A percentile compares a stretch with the other conserved stretches of the same genome.
phyloP scores from a whole-genome alignment of 1,140 invertebrate genomes.

The Ericerus pela region DNA sequence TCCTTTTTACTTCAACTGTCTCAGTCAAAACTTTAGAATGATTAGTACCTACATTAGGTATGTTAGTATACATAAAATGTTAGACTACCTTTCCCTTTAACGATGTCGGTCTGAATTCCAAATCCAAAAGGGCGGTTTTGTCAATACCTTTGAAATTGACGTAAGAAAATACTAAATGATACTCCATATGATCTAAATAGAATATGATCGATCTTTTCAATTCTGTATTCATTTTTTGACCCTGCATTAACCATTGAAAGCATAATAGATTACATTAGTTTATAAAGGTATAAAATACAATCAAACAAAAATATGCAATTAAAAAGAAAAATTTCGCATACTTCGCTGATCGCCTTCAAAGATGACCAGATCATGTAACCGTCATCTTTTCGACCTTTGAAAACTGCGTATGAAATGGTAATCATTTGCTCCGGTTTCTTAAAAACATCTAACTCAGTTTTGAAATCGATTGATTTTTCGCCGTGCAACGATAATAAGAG shows the following conservation, averaged over 20 bases:
- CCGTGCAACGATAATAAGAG: background rate
- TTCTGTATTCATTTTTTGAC: background rate
- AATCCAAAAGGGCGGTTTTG: background rate
- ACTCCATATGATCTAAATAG: background rate
- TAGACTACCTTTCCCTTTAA: no score
- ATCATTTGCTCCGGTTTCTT: background rate
- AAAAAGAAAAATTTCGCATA: background rate
- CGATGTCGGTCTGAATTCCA: background rate
- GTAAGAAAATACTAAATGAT: background rate
- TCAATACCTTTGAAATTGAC: background rate
- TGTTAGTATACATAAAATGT: no score
- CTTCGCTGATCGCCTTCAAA: background rate
- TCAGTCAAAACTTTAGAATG: no score
- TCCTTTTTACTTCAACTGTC: no score
- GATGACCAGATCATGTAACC: background rate
- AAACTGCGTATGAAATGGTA: background rate
- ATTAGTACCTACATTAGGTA: no score
- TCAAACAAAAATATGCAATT: background rate
- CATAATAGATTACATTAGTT: no score
- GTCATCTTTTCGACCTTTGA: background rate
- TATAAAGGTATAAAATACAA: no score
- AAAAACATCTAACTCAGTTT: background rate
- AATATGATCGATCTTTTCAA: background rate
- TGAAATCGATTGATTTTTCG: background rate
- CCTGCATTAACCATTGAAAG: background rate